Conservation (phyloP, 2,888 invertebrate genomes). For the Auanema freiburgensis region DNA sequence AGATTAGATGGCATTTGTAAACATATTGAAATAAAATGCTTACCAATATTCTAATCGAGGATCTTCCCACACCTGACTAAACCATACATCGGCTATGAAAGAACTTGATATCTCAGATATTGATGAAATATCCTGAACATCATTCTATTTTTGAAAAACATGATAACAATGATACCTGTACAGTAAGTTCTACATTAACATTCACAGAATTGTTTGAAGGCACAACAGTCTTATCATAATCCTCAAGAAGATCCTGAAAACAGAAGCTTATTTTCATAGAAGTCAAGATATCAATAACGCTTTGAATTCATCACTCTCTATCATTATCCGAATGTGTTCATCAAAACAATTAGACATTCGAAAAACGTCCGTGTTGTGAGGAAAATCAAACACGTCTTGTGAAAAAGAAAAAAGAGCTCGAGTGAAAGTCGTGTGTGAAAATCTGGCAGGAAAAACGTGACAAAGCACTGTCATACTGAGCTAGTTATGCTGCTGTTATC, state of each 20-base stretch:
- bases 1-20: too few relatives aligned
- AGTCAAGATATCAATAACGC: too few relatives aligned
- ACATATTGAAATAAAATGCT: background rate
- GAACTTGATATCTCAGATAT: constrained; percentile 62
- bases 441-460: too few relatives aligned
- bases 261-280: background rate
- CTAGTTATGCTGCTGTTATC: too few relatives aligned
- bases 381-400: too few relatives aligned
- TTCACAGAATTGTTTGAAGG: constrained; percentile 60
- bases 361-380: too few relatives aligned
- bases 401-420: background rate
- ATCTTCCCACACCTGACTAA: constrained; percentile 61
- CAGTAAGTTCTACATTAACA: constrained; percentile 60
- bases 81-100: constrained; percentile 63
- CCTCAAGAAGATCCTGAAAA: constrained; percentile 47
- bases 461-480: too few relatives aligned
- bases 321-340: too few relatives aligned
- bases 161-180: constrained; percentile 41
- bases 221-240: constrained; percentile 62
- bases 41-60: constrained; percentile 56
- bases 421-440: too few relatives aligned
- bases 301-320: too few relatives aligned
- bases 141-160: constrained; percentile 11
- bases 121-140: constrained; percentile 57
- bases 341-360: too few relatives aligned